Conservation (phyloP, 2,888 invertebrate genomes). For the Epinotia bilunana region DNA sequence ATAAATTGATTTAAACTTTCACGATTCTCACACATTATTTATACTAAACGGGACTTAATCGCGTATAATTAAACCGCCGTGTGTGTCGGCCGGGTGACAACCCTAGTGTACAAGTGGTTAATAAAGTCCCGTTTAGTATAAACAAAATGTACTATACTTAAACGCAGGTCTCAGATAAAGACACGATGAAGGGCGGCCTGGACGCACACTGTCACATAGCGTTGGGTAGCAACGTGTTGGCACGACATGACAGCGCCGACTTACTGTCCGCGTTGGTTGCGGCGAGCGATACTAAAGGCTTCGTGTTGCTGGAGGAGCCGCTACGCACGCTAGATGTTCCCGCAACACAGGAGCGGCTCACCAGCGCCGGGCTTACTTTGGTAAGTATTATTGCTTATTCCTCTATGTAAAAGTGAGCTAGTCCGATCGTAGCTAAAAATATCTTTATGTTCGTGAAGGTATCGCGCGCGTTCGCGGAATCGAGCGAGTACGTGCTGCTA, state of each 20-base stretch:
- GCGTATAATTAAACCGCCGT: too few species aligned
- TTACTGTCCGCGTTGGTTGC: conserved; percentile 84
- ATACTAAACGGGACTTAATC: too few species aligned
- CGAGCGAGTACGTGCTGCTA: conserved; percentile 87
- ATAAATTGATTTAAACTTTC: too few species aligned
- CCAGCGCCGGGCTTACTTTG: conserved; percentile 65
- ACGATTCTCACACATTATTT: too few species aligned
- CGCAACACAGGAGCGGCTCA: conserved; percentile 62
- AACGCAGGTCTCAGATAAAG: conserved; percentile 59
- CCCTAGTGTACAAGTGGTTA: too few species aligned
- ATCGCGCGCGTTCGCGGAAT: conserved; percentile 84
- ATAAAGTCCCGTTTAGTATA: too few species aligned
- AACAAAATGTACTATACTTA: too few species aligned
- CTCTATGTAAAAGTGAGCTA: conserved; percentile 47
- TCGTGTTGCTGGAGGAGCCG: conserved; percentile 90
- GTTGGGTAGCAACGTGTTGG: conserved; percentile 86
- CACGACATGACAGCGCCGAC: conserved; percentile 78
- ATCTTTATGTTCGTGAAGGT: background rate
- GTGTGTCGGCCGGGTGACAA: too few species aligned
- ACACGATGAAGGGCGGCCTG: too few species aligned
- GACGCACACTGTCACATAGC: conserved; percentile 85
- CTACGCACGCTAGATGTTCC: conserved; percentile 70
- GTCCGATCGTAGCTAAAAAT: too few species aligned
- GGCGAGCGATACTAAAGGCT: conserved; percentile 88
- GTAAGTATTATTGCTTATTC: conserved; percentile 50